These are phyloP conservation scores for Petromus typicus DNA, from an alignment of 2,113 vertebrate species.

Conservation along the genomic window DNA sequence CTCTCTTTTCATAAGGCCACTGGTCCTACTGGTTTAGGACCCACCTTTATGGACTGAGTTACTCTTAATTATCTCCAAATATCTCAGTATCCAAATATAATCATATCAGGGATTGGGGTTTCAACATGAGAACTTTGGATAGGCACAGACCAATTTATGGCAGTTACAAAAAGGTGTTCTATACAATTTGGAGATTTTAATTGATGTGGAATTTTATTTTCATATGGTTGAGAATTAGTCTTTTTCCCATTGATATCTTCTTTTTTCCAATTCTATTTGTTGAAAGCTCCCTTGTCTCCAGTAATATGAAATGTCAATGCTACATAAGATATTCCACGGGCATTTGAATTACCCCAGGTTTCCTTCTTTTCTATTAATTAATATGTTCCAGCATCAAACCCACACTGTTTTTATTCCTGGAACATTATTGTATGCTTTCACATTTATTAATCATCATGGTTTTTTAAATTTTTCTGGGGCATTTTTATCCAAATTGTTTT, in stretches of 20 bases:
- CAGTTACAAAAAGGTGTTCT: neutral
- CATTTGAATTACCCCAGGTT: neutral
- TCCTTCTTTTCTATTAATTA: conserved; percentile 12
- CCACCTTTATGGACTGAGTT: neutral
- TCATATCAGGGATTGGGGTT: neutral
- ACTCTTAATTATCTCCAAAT: neutral
- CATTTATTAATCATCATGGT: conserved; percentile 27
- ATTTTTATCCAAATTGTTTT: conserved; percentile 5
- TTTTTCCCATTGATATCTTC: neutral
- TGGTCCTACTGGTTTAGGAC: neutral
- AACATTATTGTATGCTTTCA: neutral
- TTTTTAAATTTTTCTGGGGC: conserved; percentile 11
- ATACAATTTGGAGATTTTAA: neutral
- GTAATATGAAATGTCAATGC: neutral
- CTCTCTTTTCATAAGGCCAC: neutral
- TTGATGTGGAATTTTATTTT: neutral
- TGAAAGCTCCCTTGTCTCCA: neutral
- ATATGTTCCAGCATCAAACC: neutral
- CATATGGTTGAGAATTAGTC: neutral
- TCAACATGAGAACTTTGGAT: neutral
- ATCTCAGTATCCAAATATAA: neutral
- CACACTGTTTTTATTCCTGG: neutral
- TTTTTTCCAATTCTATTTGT: neutral
- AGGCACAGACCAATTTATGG: neutral
- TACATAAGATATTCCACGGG: neutral